A percentile compares a stretch with the other conserved stretches of the same genome.
Evolutionary conservation across 23 tunicate species (phyloP).

Genomic region (Trididemnum nubilum): DNA sequence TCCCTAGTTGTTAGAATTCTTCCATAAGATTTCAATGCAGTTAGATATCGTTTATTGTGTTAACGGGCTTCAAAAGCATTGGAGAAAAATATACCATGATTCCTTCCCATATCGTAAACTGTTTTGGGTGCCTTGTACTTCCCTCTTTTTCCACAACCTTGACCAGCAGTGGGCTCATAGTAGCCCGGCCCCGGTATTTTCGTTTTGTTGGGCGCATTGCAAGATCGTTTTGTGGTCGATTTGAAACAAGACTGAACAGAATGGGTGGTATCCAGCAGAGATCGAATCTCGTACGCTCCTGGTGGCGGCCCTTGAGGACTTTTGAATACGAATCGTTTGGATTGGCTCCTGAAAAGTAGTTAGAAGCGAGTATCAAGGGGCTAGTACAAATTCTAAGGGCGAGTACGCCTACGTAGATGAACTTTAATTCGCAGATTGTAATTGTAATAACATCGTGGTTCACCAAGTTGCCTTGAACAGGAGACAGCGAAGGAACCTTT

Average conservation of each 20-base stretch:
- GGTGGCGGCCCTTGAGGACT: conserved; percentile 74
- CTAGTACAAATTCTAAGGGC: no score
- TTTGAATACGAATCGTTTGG: conserved; percentile 57
- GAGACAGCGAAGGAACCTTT: no score
- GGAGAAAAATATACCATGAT: conserved; percentile 59
- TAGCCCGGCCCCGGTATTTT: conserved; percentile 83
- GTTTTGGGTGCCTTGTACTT: neutral
- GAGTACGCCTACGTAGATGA: no score
- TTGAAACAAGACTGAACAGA: conserved; percentile 69
- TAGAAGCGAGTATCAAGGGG: no score
- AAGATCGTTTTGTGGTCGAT: conserved; percentile 55
- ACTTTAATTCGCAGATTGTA: no score
- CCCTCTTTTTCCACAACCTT: conserved; percentile 24
- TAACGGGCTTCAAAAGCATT: neutral
- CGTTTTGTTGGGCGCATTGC: conserved; percentile 19
- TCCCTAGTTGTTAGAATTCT: no score
- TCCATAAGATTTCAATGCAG: no score
- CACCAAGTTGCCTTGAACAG: no score
- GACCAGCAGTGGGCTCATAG: conserved; percentile 47
- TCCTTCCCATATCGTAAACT: conserved; percentile 39
- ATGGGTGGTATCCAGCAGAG: conserved; percentile 22
- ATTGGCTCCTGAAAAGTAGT: conserved; percentile 44
- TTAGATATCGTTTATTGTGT: neutral
- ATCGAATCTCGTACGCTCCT: conserved; percentile 61
- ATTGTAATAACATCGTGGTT: no score